Evolutionary conservation across 2,113 vertebrate genomes (phyloP), one percentile per base, ranked within the genome.

Genomic region (Sakesphorus luctuosus): DNA sequence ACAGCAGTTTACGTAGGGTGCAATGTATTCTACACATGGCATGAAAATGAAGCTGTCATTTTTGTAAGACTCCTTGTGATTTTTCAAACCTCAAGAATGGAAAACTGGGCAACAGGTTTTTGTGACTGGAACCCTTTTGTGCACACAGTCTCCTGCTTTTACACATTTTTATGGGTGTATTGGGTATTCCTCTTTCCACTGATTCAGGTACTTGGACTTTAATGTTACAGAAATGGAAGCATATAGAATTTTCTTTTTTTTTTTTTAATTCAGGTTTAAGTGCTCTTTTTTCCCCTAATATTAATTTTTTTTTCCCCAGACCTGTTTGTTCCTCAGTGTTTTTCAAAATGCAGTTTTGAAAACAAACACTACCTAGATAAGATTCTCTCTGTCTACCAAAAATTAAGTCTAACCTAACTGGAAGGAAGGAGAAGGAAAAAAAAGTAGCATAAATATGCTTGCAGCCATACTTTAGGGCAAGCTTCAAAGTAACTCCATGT

Each of bases 401-500:
- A 91, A 55, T 63, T 44, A 72, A 67, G 33, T 56, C 75, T 73
- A 83, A 79, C 62, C 43, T 84, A 90, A 77, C 35, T 68, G 28
- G 52, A 88, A 92, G 56, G 44, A 67, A 88, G 31, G 24, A 38
- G 16, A 24, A 52, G 26, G 18, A 36, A 55, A 68, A 50, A 56
- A 17, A 49, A 3, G 36, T 7, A 66, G 44, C 55, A 86, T 72
- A 80, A 94, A 81, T 86, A 83, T 0, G 13, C 91, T 93, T 82
- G 38, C 23, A 94, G 84, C 7, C 50, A 86, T 74, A 63, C 90
- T 93, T 96, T 3, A 83, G 87, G 93, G 87, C 43, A 88, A 72
- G 83, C 94, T 96, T 96, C 92, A 95, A 96, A 97, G 95, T 59
- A 88, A 87, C 29, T 46, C 79, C 36, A 36, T 46, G 21, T 29